Base-by-base conservation (phyloP, 2,888 invertebrate genomes). In the Cataglyphis albicans region DNA sequence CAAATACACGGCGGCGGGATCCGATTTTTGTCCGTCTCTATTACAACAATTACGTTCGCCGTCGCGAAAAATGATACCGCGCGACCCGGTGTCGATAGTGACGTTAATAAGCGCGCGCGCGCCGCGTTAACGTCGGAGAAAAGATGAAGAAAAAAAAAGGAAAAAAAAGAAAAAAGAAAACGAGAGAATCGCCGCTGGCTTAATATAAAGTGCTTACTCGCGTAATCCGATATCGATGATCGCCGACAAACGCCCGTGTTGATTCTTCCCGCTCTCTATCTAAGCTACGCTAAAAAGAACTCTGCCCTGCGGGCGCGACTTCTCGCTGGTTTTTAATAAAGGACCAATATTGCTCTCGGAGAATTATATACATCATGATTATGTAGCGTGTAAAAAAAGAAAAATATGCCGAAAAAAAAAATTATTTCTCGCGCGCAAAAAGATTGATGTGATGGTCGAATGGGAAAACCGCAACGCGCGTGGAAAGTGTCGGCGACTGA, bases 211-310 rank as follows among this genome's bases (percentile, higher is more conserved):
- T 93, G 93, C 92, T 90, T 89, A 86, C 83, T 84, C 91, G 89
- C 88, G 92, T 93, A 93, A 93, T 91, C 92, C 91, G 90, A 90
- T 91, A 92, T 92, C 91, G 92, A 92, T 91, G 89, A 92, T 91
- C 90, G 87, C 59, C 83, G 67, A 48, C 38, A 80, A 63, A 61
- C 83, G 83, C 70, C 84, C 64, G 76, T 87, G 89, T 87, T 88
- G 87, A 87, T 86, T 90, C 90, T 90, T 85, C 85, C 85, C 72
- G 83, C 73, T 57, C 70, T 76, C 55, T 57, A 32, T 52, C 9
- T 12, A 35, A 44, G 85, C 80, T 84, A 85, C 83, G 84, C 84
- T 83, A 61, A 81, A 82, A 86, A 89, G 84, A 91, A 88, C 82
- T 86, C 75, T 86, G 87, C 91, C 90, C 72, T 84, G 81, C 86